Conservation (phyloP, 2,888 invertebrate genomes). For the Sphaerolaimus hirsutus region DNA sequence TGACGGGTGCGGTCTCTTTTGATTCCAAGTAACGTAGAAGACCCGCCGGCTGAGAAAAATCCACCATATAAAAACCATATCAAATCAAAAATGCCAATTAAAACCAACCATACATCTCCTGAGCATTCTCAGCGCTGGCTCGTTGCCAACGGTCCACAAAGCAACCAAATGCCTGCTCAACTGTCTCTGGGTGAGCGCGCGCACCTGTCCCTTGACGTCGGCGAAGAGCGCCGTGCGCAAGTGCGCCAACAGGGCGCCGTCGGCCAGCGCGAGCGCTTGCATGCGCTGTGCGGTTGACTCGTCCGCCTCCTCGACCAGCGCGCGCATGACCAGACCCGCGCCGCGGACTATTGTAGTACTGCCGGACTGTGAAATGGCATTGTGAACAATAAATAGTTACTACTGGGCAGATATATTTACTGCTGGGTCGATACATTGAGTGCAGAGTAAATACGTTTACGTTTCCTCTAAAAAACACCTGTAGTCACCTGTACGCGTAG, state of each 20-base stretch:
- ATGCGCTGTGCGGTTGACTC: slow-evolving; percentile 68
- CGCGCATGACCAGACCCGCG: slow-evolving; percentile 83
- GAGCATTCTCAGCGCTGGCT: slow-evolving; percentile 18
- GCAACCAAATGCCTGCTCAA: slow-evolving; percentile 76
- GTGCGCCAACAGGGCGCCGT: slow-evolving; percentile 81
- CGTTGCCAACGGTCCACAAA: slow-evolving; percentile 77
- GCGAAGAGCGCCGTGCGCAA: slow-evolving; percentile 67
- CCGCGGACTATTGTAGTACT: slow-evolving; percentile 31
- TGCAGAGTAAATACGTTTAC: too few relatives aligned
- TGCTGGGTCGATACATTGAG: too few relatives aligned
- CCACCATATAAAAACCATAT: slow-evolving; percentile 6
- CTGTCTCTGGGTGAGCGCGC: slow-evolving; percentile 40
- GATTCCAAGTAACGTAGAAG: slow-evolving; percentile 67
- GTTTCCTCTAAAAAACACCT: too few relatives aligned
- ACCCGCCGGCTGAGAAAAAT: slow-evolving; percentile 64
- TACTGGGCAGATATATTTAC: too few relatives aligned
- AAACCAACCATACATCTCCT: slow-evolving; percentile 13
- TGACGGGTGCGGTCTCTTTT: slow-evolving; percentile 49
- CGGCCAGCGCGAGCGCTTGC: slow-evolving; percentile 79
- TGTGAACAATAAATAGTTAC: too few relatives aligned
- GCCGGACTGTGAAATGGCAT: too few relatives aligned
- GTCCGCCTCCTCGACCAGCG: slow-evolving; percentile 87
- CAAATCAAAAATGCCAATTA: not conserved
- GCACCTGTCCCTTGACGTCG: slow-evolving; percentile 47
- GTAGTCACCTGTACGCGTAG: too few relatives aligned